Base-by-base conservation (phyloP, 1,140 invertebrate species). In the Pararge aegeria region DNA sequence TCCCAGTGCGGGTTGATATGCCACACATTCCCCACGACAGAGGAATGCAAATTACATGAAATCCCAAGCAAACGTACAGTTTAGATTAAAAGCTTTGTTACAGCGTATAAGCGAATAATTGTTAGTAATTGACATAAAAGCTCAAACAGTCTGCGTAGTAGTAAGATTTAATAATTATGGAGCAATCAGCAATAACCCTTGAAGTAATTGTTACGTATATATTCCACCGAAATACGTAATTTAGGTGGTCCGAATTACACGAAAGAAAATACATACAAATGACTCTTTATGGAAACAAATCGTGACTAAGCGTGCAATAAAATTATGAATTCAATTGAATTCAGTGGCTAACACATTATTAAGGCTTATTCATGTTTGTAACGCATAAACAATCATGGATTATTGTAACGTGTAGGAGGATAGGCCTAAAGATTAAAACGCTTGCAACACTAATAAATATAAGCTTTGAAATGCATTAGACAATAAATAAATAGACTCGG, bases 271-370 rank as follows among this genome's bases (percentile, higher is more conserved):
- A 64, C 56, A 67, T 70, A 61, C 38, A 70, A 65, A 73, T 67
- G 60, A 58, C 64, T 56, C 62, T 71, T 75, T 70, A 73, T 64
- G 64, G 70, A 74, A 75, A 71, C 67, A 69, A 65, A 63, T 80
- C 80, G 75, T 83, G 77, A 83, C 80, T 74, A 61, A 68, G 52
- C 64, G 44, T 54, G 69, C 62, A 73, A 82, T 80, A 78, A 83
- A 85, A 79, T 67, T 69, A 72, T 70, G 69, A 73, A 75, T 75
- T 64, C 66, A 68, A 69, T 68, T 67, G 67, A 81, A 76, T 80
- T 66, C 70, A 71, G 68, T 78, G 72, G 70, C 75, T 77, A 75
- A 78, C 78, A 79, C 66, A 61, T 77, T 73, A 75, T 76, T 75
- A 78, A 73, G 64, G 66, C 67, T 73, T 70, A 77, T 74, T 78